Evolutionary conservation across 2,113 vertebrate genomes (phyloP), one percentile per base, ranked within the genome.

Genomic region (Corythornis madagascariensis): DNA sequence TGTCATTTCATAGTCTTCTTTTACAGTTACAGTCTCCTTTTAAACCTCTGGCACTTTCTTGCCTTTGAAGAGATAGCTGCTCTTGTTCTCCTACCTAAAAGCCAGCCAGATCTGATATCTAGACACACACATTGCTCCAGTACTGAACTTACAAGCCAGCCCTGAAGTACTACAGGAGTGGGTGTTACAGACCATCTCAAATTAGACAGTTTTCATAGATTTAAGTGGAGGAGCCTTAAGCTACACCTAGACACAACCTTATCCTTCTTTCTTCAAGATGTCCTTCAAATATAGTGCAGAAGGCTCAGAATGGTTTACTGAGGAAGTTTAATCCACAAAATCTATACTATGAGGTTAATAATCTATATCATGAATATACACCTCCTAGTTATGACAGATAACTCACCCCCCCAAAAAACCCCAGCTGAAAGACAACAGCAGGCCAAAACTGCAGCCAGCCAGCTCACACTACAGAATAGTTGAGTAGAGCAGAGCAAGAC

Each of bases 401-500:
- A 70, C 42, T 35, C 17, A 69, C 35, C 35, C 35, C 40, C 9
- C 43, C 83, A 88, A 47, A 83, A 89, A 74, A 22, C 21, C 4
- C 0, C 17, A 65, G 12, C 8, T 45, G 42, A 56, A 92, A 79
- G 4, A 42, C 81, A 50, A 13, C 3, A 3, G 10, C 38, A 80
- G 16, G 10, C 6, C 67, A 80, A 55, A 89, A 70, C 35, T 31
- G 13, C 33, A 73, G 33, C 25, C 43, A 79, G n/a, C 3, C 25
- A 33, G 6, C 26, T 76, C 55, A 69, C 25, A 6, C 33, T 18
- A 21, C 26, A 63, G 6, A 66, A 12, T 4, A 73, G 35, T n/a
- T 76, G 31, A 48, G 16, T 10, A 13, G 3, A 24, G 28, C 0
- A 13, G 3, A 24, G 28, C 0, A 0, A 76, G 35, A 55, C 1